Evolutionary conservation across 2,113 vertebrate species (phyloP).

Genomic region (Castor canadensis): DNA sequence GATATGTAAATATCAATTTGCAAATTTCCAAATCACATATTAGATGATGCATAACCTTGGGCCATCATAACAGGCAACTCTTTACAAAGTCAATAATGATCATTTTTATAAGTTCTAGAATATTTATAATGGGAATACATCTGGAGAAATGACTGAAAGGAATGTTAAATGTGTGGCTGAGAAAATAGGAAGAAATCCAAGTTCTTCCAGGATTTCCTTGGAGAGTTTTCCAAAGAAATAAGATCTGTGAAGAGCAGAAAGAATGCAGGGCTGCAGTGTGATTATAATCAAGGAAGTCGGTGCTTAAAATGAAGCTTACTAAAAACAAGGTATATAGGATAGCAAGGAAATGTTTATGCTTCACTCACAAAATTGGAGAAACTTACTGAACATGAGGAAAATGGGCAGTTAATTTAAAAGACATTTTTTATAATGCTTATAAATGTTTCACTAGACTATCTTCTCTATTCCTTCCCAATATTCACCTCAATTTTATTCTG

Average conservation of each 20-base stretch:
- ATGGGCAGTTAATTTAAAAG: neutral
- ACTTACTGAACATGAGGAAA: neutral
- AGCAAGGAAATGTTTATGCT: neutral
- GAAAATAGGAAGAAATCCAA: neutral
- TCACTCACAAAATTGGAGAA: neutral
- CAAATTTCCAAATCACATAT: slow-evolving; percentile 56
- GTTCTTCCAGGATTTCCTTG: neutral
- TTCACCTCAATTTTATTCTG: neutral
- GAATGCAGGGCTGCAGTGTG: neutral
- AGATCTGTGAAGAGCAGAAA: neutral
- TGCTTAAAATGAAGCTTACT: neutral
- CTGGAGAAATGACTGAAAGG: slow-evolving; percentile 9
- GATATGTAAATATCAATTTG: slow-evolving; percentile 67
- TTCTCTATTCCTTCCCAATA: neutral
- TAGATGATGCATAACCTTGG: slow-evolving; percentile 29
- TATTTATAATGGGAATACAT: slow-evolving; percentile 28
- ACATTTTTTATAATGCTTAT: neutral
- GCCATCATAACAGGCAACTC: neutral
- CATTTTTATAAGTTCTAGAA: neutral
- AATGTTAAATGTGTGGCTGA: neutral
- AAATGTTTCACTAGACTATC: neutral
- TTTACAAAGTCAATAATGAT: slow-evolving; percentile 4
- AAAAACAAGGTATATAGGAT: neutral
- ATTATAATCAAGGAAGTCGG: neutral
- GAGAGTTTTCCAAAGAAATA: neutral